These are phyloP conservation scores for Sinocyclocheilus rhinocerous DNA, from an alignment of 2,113 vertebrate species.

Conservation along the genomic window DNA sequence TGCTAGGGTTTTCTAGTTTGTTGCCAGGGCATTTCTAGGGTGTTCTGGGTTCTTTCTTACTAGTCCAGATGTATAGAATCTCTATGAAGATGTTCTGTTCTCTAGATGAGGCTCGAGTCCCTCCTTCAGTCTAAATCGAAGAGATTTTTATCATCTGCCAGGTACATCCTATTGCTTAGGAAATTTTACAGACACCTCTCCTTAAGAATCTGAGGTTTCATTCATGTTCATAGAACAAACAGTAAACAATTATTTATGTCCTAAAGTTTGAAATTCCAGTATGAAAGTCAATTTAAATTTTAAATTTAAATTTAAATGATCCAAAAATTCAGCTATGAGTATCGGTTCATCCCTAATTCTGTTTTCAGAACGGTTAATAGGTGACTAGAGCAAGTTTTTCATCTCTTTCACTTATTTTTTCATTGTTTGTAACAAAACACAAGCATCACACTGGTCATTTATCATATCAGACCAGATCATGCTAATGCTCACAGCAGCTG, in stretches of 20 bases:
- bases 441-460: neutral
- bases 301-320: no score
- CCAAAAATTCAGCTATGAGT: neutral
- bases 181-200: neutral
- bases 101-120: neutral
- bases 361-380: neutral
- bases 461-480: neutral
- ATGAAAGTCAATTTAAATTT: no score
- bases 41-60: neutral
- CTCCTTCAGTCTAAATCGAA: no score
- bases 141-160: no score
- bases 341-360: neutral
- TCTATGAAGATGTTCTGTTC: neutral
- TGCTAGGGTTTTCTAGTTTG: neutral
- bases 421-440: neutral
- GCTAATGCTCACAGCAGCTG: conserved; percentile 17
- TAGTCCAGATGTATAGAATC: neutral
- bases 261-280: no score
- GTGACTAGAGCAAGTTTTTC: neutral
- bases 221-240: neutral
- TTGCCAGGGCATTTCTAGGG: neutral
- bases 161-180: no score
- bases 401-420: neutral
- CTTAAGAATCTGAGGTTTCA: neutral
- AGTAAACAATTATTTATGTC: neutral